A percentile compares a stretch with the other conserved stretches of the same genome.
These are phyloP conservation scores for Porites divaricata DNA, from an alignment of 92 coral and sea anemone genomes.

Conservation along the genomic window DNA sequence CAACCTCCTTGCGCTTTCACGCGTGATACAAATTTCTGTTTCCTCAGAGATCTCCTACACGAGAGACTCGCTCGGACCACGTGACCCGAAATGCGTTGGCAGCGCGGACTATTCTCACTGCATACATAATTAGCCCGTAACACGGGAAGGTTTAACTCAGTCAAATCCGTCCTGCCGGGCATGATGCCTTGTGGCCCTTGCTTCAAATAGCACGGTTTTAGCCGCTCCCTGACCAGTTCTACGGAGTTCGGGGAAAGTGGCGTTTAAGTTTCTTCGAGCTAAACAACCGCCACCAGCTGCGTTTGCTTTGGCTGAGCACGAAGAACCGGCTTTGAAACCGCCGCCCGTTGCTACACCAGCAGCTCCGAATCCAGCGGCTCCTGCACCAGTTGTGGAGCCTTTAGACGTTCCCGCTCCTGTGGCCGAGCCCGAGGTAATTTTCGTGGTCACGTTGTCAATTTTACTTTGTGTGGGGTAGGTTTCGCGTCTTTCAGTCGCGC, in stretches of 20 bases:
- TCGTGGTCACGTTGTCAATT: conserved; percentile 18
- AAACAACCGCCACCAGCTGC: conserved; percentile 1
- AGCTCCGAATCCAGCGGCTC: conserved; percentile 30
- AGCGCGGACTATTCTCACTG: too few relatives aligned
- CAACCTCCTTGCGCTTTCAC: too few relatives aligned
- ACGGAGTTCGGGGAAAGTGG: conserved; percentile 22
- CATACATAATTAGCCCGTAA: too few relatives aligned
- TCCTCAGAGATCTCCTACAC: too few relatives aligned
- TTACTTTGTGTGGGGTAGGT: conserved; percentile 25
- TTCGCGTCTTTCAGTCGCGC: neutral
- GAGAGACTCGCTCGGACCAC: too few relatives aligned
- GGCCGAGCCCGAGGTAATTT: conserved; percentile 11
- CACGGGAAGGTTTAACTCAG: too few relatives aligned
- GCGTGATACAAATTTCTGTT: too few relatives aligned
- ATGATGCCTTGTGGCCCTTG: too few relatives aligned
- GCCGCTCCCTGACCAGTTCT: conserved; percentile 8
- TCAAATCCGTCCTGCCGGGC: too few relatives aligned
- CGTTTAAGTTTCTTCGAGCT: conserved; percentile 17
- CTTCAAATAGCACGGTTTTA: too few relatives aligned
- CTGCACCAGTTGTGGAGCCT: conserved; percentile 37
- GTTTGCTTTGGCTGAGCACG: conserved; percentile 29
- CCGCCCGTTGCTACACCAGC: conserved; percentile 3
- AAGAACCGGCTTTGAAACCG: conserved; percentile 10
- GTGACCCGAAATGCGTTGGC: too few relatives aligned
- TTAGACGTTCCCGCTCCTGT: conserved; percentile 18